Evolutionary conservation across 2,888 invertebrate species (phyloP).

Genomic region (Lasius fuliginosus): DNA sequence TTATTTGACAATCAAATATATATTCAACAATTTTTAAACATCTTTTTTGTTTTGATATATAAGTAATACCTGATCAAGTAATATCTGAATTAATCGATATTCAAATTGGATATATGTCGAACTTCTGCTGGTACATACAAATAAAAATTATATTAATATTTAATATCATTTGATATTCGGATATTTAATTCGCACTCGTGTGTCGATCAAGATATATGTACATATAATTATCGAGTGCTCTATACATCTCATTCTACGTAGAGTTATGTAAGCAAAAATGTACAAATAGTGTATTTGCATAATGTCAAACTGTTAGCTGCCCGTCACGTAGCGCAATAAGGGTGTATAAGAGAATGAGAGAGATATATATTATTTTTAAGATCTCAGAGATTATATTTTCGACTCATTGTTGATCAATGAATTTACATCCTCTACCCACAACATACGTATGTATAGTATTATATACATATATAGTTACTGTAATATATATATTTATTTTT

Average conservation of each 20-base stretch:
- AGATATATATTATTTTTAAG: constrained; percentile 70
- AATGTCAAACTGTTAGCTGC: constrained; percentile 48
- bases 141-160: constrained; percentile 16
- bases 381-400: constrained; percentile 81
- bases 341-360: constrained; percentile 53
- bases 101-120: constrained; percentile 11
- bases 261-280: constrained; percentile 50
- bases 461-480: constrained; percentile 48
- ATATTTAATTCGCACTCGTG: background rate
- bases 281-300: constrained; percentile 61
- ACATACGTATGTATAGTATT: constrained; percentile 76
- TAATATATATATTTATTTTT: constrained; percentile 69
- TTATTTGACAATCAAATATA: background rate
- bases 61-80: background rate
- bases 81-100: background rate
- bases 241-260: constrained; percentile 38
- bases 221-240: constrained; percentile 35
- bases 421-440: constrained; percentile 76
- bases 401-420: constrained; percentile 84
- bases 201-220: background rate
- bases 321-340: constrained; percentile 64
- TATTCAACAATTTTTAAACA: constrained; percentile 1
- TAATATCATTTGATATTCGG: constrained; percentile 9
- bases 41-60: background rate
- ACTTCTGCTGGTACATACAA: background rate